Evolutionary conservation across 2,113 vertebrate genomes (phyloP).

Genomic region (Spilogale gracilis): DNA sequence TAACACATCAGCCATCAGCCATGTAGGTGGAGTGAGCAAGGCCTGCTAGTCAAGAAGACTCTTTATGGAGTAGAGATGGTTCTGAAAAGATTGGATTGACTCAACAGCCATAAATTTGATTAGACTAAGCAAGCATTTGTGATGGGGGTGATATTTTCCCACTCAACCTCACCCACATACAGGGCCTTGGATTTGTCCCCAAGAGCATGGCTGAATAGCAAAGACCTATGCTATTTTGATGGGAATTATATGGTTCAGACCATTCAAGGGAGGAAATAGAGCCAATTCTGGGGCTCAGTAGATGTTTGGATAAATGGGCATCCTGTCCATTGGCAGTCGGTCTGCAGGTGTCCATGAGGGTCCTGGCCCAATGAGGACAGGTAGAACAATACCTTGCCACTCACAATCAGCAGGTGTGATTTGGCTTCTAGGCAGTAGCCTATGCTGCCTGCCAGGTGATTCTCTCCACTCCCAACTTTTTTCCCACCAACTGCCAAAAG

Average conservation of each 20-base stretch:
- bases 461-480: neutral
- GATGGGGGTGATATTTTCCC: neutral
- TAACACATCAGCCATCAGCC: neutral
- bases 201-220: neutral
- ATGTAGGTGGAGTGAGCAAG: neutral
- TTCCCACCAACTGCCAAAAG: neutral
- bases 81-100: neutral
- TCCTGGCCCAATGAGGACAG: neutral
- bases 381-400: neutral
- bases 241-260: neutral
- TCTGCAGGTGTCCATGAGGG: neutral
- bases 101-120: neutral
- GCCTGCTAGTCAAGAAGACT: neutral
- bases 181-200: neutral
- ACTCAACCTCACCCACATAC: neutral
- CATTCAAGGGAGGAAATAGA: neutral
- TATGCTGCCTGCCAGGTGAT: rapidly evolving
- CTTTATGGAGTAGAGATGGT: neutral
- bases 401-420: rapidly evolving
- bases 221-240: neutral
- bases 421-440: rapidly evolving
- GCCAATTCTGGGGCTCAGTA: neutral
- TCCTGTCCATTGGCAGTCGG: neutral
- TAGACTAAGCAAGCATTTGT: neutral
- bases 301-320: neutral